Evolutionary conservation across 2,113 vertebrate genomes (phyloP), one percentile per base, ranked within the genome.

Genomic region (Channa maculata): DNA sequence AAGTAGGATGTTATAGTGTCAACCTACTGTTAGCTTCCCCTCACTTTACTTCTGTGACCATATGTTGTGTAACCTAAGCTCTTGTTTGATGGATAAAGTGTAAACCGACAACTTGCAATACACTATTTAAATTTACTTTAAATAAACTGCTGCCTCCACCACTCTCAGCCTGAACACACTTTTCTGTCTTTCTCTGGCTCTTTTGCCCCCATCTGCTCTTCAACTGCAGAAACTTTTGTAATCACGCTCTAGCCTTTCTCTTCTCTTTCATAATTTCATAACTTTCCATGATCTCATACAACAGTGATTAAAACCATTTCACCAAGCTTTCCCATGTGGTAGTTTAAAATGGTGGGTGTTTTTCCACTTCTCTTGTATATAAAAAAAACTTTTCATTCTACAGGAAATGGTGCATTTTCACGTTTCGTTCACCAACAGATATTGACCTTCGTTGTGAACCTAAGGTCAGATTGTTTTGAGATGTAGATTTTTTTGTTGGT

Each of bases 391-490:
- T 8, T 6, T 34, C 0, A 0, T 62, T 71, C 9, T 8, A 34
- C 44, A 52, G 65, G 46, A 79, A 64, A 62, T 62, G 66, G n/a
- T 53, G 54, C 4, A 2, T 36, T 46, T 52, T 63, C 14, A 38
- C 5, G 37, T 74, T 65, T 8, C 6, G 50, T 60, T 65, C 7
- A 5, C 14, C 33, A 39, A 39, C 52, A 50, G 50, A 62, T 41
- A 34, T 55, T 51, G 44, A 45, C 38, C 24, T 70, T 67, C 15
- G n/a, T 37, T 7, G 72, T 75, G 2, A 78, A 81, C 75, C 39
- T 36, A 45, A 52, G 34, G 57, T 84, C 48, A 70, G 53, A 80
- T 58, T 15, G 57, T 80, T 73, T 64, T 62, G 24, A 71, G 43
- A 66, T 85, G 58, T 63, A 38, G 64, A 69, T 81, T 70, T 65